phyloP scores from a whole-genome alignment of 2,797 vertebrate genomes.

The Micrastur ruficollis region DNA sequence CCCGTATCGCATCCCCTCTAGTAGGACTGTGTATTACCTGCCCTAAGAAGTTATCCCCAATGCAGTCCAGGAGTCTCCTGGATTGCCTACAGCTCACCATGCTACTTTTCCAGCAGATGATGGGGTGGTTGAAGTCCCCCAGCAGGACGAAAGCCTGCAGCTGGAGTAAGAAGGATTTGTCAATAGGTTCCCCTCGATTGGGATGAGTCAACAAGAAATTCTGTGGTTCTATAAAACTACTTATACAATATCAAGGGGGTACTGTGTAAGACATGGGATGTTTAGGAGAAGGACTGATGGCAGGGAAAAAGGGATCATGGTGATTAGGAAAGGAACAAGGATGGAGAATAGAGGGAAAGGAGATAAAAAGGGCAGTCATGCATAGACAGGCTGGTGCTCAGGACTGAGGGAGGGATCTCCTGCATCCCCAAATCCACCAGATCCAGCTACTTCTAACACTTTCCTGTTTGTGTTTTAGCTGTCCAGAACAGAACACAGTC shows the following conservation, averaged over 20 bases:
- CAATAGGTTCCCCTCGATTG: neutral
- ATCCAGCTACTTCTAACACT: neutral
- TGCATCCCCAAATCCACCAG: neutral
- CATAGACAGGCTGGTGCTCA: neutral
- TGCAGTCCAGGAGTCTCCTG: neutral
- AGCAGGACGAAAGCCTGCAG: neutral
- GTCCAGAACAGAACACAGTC: neutral
- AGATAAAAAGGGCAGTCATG: neutral
- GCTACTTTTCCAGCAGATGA: neutral
- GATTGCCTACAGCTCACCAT: neutral
- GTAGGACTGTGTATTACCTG: neutral
- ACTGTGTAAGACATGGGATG: neutral
- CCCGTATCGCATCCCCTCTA: no score
- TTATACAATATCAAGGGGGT: accelerated
- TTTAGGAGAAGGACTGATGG: neutral
- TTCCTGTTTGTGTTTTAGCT: neutral
- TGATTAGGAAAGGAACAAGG: neutral
- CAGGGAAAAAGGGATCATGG: neutral
- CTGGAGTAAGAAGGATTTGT: neutral
- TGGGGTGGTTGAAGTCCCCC: accelerated
- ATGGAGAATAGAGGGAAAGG: neutral
- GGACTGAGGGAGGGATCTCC: neutral
- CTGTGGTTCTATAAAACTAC: neutral
- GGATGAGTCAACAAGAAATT: neutral
- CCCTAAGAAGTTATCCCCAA: no score